Evolutionary conservation across 2,797 vertebrate genomes (phyloP).

Genomic region (Betta splendens): DNA sequence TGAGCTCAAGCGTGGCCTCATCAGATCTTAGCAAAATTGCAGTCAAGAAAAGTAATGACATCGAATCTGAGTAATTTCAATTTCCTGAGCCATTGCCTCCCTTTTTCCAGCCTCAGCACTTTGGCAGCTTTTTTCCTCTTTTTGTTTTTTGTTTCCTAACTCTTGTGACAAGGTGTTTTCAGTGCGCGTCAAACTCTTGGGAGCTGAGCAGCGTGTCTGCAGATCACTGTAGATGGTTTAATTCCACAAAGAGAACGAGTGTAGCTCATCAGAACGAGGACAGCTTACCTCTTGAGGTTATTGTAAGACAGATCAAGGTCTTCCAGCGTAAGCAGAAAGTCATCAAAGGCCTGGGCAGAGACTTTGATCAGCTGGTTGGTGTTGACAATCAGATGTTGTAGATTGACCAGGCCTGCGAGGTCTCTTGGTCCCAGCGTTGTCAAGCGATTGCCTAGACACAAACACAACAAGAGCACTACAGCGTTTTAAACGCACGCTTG

Average conservation of each 20-base stretch:
- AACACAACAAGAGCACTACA: background rate
- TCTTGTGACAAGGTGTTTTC: constrained; percentile 16
- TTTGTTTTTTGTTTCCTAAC: constrained; percentile 39
- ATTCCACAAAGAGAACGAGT: background rate
- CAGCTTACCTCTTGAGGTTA: constrained; percentile 83
- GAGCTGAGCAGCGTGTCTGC: constrained; percentile 21
- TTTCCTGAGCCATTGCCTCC: constrained; percentile 38
- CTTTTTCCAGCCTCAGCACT: constrained; percentile 42
- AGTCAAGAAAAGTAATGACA: constrained; percentile 55
- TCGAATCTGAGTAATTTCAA: constrained; percentile 57
- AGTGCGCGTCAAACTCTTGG: constrained; percentile 8
- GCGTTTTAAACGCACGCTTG: background rate
- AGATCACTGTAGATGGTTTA: constrained; percentile 5
- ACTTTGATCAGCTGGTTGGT: constrained; percentile 91
- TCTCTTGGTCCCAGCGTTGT: constrained; percentile 83
- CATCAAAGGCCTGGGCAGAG: constrained; percentile 85
- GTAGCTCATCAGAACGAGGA: background rate
- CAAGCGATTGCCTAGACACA: constrained; percentile 83
- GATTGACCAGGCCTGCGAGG: constrained; percentile 87
- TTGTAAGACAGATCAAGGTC: constrained; percentile 95
- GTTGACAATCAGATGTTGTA: constrained; percentile 92
- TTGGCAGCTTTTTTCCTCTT: constrained; percentile 6
- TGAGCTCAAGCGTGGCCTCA: constrained; percentile 12
- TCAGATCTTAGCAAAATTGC: constrained; percentile 40
- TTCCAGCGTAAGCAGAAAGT: constrained; percentile 89